Conservation (phyloP, 2,113 vertebrate genomes). For the Eurypyga helias region DNA sequence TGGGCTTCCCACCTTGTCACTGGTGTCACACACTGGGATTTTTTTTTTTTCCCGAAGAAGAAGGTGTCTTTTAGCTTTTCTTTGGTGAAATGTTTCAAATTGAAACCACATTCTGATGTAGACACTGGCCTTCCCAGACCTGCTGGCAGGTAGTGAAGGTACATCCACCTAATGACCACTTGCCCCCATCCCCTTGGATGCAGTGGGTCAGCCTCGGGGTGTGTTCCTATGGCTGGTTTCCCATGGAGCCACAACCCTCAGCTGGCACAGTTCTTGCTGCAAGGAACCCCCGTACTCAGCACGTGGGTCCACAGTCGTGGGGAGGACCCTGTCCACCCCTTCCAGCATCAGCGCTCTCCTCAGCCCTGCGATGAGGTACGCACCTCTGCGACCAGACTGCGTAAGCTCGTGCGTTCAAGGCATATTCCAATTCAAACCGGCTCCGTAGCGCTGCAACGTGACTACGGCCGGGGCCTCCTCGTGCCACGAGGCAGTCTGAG, state of each 20-base stretch:
- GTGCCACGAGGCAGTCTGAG: slow-evolving; percentile 84
- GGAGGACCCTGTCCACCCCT: background rate
- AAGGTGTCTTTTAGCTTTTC: background rate
- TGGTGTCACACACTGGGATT: background rate
- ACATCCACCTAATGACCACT: too few relatives aligned
- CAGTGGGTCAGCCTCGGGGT: background rate
- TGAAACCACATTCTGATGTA: background rate
- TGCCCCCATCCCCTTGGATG: fast-evolving
- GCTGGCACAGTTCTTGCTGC: background rate
- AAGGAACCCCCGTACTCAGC: background rate
- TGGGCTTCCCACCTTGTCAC: background rate
- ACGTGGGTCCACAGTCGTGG: fast-evolving
- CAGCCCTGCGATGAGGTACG: background rate
- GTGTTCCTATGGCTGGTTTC: background rate
- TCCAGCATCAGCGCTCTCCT: background rate
- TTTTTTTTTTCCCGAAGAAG: background rate
- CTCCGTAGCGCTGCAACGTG: slow-evolving; percentile 88
- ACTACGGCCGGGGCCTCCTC: slow-evolving; percentile 85
- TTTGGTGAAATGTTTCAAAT: background rate
- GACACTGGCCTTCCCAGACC: background rate
- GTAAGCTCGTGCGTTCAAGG: slow-evolving; percentile 83
- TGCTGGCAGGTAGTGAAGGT: background rate
- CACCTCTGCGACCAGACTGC: slow-evolving; percentile 86
- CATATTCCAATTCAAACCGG: slow-evolving; percentile 90
- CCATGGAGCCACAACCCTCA: background rate